phyloP scores from a whole-genome alignment of 2,113 vertebrate genomes.

The Copsychus sechellarum region DNA sequence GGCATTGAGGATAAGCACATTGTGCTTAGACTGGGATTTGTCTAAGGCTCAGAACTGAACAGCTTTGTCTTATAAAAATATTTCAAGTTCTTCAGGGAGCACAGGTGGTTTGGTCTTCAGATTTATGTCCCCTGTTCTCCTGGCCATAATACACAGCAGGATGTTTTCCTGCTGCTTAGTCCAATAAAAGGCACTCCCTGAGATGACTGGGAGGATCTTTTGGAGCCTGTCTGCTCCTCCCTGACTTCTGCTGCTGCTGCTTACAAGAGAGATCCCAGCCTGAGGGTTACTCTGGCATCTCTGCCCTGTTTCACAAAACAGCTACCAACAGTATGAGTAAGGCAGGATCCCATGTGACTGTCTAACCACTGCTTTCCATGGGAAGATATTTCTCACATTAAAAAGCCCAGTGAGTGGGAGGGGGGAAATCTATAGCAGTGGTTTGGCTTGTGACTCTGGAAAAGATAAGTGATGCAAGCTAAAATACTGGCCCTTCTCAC shows the following conservation, averaged over 20 bases:
- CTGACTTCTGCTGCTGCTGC: background rate
- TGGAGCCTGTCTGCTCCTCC: background rate
- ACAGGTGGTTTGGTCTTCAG: background rate
- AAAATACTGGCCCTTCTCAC: slow-evolving; percentile 8
- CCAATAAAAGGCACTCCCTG: background rate
- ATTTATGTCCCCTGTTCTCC: background rate
- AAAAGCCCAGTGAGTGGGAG: slow-evolving; percentile 30
- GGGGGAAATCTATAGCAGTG: background rate
- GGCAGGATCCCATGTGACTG: slow-evolving; percentile 32
- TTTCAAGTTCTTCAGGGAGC: background rate
- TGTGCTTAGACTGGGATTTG: background rate
- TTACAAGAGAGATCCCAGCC: background rate
- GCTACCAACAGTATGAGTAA: slow-evolving; percentile 46
- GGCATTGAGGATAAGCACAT: background rate
- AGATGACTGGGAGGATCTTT: background rate
- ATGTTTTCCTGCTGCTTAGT: background rate
- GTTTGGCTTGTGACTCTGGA: slow-evolving; percentile 40
- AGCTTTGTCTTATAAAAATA: background rate
- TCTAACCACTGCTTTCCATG: slow-evolving; percentile 30
- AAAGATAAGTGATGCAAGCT: slow-evolving; percentile 11
- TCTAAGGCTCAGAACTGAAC: background rate
- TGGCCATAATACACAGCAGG: background rate
- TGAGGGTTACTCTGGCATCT: slow-evolving; percentile 23
- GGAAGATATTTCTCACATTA: slow-evolving; percentile 51
- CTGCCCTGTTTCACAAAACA: background rate